Evolutionary conservation across 2,888 invertebrate genomes (phyloP).

Genomic region (Cataglyphis rosenhaueri): DNA sequence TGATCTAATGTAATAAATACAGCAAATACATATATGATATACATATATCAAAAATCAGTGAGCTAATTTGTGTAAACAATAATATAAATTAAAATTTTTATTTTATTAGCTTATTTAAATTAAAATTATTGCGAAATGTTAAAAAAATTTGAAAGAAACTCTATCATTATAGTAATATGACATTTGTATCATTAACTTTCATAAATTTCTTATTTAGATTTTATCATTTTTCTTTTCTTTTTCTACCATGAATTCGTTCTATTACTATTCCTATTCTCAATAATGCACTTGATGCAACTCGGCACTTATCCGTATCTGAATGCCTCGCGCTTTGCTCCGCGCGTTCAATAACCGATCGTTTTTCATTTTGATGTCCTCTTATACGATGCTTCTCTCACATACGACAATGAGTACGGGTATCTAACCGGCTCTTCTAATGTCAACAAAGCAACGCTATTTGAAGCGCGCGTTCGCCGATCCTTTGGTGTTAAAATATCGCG

Average conservation of each 20-base stretch:
- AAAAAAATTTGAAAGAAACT: not conserved
- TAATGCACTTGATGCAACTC: slow-evolving; percentile 66
- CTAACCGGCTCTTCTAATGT: slow-evolving; percentile 37
- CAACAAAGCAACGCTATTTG: slow-evolving; percentile 44
- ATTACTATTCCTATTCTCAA: slow-evolving; percentile 60
- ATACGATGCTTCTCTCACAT: slow-evolving; percentile 23
- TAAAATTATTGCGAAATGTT: not conserved
- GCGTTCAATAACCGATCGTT: slow-evolving; percentile 60
- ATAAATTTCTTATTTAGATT: slow-evolving; percentile 12
- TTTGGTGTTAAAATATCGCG: slow-evolving; percentile 57
- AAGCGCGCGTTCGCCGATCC: slow-evolving; percentile 15
- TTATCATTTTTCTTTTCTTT: slow-evolving; percentile 42
- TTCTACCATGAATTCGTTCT: slow-evolving; percentile 64
- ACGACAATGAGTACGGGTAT: slow-evolving; percentile 40
- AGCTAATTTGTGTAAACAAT: not conserved
- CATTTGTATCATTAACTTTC: slow-evolving; percentile 61
- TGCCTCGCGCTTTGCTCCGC: slow-evolving; percentile 33
- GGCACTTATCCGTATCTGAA: slow-evolving; percentile 56
- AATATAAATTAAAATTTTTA: not conserved
- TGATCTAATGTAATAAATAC: not conserved
- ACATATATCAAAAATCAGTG: not conserved
- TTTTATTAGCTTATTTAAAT: not conserved
- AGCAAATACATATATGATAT: not conserved
- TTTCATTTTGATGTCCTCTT: slow-evolving; percentile 69
- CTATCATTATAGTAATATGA: slow-evolving; percentile 4